Base-by-base conservation (phyloP, 2,797 vertebrate species). In the Sparus aurata region DNA sequence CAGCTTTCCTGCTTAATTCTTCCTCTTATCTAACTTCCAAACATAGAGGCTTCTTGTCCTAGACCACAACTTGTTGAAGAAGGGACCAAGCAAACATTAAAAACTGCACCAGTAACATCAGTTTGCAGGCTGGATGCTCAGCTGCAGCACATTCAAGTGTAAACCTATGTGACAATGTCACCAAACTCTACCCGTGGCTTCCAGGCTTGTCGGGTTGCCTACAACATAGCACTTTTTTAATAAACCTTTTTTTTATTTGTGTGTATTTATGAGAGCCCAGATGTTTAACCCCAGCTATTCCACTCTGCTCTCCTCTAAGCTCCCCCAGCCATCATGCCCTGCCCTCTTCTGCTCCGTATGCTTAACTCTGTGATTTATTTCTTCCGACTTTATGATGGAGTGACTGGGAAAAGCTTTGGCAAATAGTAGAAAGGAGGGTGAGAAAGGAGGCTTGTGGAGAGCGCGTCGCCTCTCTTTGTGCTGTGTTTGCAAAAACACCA, bases 331-430 rank as follows among this genome's bases (percentile, higher is more conserved):
- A 13, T 58, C 69, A 54, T n/a, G 27, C 27, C 15, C 57, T 58
- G 30, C 67, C 52, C 52, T 74, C 38, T 38, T 0, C 20, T 60
- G 11, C 70, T 69, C 64, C 57, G 62, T 55, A 17, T 72, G 72
- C 61, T 77, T 76, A 81, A 52, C 66, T 38, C 12, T 82, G 71
- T 75, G 84, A 89, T 89, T 86, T 77, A 87, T 92, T 58, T 65
- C 65, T 70, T 68, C 64, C 0, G 9, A 74, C 41, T 67, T 34
- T 49, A 75, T 85, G 80, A 88, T 75, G 69, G 78, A 85, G 75
- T 18, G 71, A 84, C 50, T 63, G 69, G 60, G 64, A 82, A 83
- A 82, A 55, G 74, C 74, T 84, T 76, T 84, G 66, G 72, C 80
- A 80, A 69, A 77, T 64, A 67, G 69, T 46, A 47, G 55, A 69